These are phyloP conservation scores for Propsilocerus akamusi DNA, from an alignment of 1,140 invertebrate genomes.

Conservation along the genomic window DNA sequence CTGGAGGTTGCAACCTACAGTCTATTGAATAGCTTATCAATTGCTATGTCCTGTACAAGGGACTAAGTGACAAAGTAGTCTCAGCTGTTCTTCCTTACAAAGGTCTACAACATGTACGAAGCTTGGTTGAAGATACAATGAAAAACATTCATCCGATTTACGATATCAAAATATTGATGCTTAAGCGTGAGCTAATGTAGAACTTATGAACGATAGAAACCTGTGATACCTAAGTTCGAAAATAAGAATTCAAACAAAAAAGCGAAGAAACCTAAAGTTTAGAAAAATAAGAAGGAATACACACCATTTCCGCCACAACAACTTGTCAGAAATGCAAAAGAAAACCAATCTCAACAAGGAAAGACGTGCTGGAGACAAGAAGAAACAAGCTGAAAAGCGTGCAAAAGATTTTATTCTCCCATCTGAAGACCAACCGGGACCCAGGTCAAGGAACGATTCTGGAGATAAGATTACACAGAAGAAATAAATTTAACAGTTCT, in stretches of 20 bases:
- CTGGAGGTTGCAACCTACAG: slow-evolving; percentile 92
- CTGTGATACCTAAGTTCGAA: slow-evolving; percentile 88
- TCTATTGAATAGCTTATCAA: slow-evolving; percentile 95
- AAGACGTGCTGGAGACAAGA: no score
- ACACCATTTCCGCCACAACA: slow-evolving; percentile 95
- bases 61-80: no score
- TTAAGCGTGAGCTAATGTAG: slow-evolving; percentile 88
- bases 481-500: no score
- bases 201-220: slow-evolving; percentile 81
- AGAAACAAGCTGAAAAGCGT: no score
- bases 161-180: slow-evolving; percentile 96
- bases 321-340: slow-evolving; percentile 63
- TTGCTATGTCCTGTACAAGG: slow-evolving; percentile 95
- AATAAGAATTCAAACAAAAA: slow-evolving; percentile 76
- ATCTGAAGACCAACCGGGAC: no score
- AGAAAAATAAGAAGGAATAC: slow-evolving; percentile 72
- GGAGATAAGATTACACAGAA: no score
- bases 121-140: slow-evolving; percentile 94
- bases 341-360: slow-evolving; percentile 50
- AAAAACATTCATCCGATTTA: slow-evolving; percentile 99
- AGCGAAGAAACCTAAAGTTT: slow-evolving; percentile 62
- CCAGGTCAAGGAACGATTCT: no score
- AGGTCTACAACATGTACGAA: slow-evolving; percentile 79
- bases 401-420: no score
- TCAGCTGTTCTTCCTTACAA: slow-evolving; percentile 87